Evolutionary conservation across 2,888 invertebrate genomes (phyloP).

Genomic region (Rapana venosa): DNA sequence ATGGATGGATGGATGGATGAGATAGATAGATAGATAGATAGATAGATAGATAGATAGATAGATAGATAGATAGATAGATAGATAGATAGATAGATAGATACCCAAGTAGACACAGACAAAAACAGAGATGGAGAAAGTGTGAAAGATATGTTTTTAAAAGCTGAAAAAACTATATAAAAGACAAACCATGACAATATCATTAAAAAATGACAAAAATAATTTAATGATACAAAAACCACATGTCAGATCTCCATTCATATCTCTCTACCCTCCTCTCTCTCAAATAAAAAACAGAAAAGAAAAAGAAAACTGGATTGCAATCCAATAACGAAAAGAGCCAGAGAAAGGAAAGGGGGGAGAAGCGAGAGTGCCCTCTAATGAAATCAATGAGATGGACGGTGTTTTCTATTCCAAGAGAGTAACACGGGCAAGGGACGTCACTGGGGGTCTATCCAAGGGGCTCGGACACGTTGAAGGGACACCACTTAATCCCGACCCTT

Average conservation of each 20-base stretch:
- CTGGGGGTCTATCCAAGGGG: constrained; percentile 6
- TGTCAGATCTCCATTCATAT: no score
- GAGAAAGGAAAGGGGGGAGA: constrained; percentile 33
- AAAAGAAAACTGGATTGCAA: constrained; percentile 18
- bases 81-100: not conserved
- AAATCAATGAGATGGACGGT: constrained; percentile 51
- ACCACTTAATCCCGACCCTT: constrained; percentile 44
- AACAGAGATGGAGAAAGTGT: no score
- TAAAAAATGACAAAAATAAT: no score
- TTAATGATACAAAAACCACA: no score
- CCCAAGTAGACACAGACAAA: no score
- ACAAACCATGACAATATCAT: no score
- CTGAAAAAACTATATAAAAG: no score
- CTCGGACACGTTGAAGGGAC: constrained; percentile 47
- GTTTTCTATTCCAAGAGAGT: constrained; percentile 49
- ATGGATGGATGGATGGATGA: no score
- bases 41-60: not conserved
- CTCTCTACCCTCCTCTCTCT: no score
- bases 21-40: no score
- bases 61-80: not conserved
- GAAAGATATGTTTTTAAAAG: no score
- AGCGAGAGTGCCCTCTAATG: constrained; percentile 47
- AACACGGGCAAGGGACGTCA: constrained; percentile 41
- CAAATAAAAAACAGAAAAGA: no score
- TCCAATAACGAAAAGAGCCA: constrained; percentile 46